Evolutionary conservation across 2,888 invertebrate species (phyloP), one percentile per base, ranked within the genome.

Genomic region (Venusia cambrica): DNA sequence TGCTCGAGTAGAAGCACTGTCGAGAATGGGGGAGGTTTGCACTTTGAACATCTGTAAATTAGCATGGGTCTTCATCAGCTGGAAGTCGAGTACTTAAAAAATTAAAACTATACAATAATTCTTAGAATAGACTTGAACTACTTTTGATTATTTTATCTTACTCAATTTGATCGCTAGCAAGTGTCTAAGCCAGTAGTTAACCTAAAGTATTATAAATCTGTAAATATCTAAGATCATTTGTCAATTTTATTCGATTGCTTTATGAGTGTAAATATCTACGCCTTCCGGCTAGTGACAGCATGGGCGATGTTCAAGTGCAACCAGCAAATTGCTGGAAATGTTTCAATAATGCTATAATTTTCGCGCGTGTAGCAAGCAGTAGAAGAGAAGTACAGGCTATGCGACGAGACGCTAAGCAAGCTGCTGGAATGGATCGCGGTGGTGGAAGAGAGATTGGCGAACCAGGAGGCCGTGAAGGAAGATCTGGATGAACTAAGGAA

Each of bases 381-480:
- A 57, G 95, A 97, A 85, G 97, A 97, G 77, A 96, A 96, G 80
- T 97, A 96, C 89, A 94, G 94, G 71, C 89, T 95, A 60, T 97
- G 96, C 80, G 95, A 96, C 76, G 95, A 96, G 73, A 94, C 93
- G 19, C 89, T 97, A 39, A 92, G 92, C 45, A 94, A 94, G 70
- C 89, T 97, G 38, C 88, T 96, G 56, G 93, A 94, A 75, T 97
- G 97, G 97, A 93, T 97, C 54, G 90, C 91, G 10, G 93, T 93
- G 41, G 89, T 97, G 4, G 97, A 97, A 78, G 92, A 93, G 49
- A 90, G 93, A 58, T 89, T 97, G 51, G 94, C 96, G 21, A 92
- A 92, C 49, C 95, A 96, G 66, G 95, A 95, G 57, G 92, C 95
- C 5, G 94, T 95, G 19, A 93, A 93, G 57, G 97, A 97, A 74